These are phyloP conservation scores for Menidia beryllina DNA, from an alignment of 2,113 vertebrate species.

Conservation along the genomic window DNA sequence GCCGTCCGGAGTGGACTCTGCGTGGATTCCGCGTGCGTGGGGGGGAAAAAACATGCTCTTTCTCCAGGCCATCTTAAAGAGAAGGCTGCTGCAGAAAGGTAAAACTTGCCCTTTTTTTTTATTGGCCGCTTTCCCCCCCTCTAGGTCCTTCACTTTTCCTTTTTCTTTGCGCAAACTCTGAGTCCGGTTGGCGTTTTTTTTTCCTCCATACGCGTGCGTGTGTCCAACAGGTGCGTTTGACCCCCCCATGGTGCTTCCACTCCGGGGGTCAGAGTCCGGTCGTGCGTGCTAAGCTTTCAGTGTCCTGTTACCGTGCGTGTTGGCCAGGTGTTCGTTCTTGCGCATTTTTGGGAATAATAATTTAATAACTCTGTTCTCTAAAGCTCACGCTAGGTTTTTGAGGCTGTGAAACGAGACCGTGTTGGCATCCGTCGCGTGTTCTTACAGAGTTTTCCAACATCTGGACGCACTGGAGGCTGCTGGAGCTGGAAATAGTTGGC, in stretches of 20 bases:
- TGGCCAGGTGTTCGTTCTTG: not conserved
- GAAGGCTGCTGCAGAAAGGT: constrained; percentile 82
- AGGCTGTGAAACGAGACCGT: too few species aligned
- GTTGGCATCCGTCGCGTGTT: too few species aligned
- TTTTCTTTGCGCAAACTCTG: not conserved
- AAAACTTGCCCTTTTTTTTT: constrained; percentile 16
- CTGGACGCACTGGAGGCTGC: not conserved
- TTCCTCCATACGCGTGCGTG: not conserved
- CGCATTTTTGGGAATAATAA: not conserved
- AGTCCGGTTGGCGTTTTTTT: not conserved
- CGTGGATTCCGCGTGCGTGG: too few species aligned
- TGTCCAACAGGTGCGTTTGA: not conserved
- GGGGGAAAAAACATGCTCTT: constrained; percentile 80
- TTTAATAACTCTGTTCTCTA: not conserved
- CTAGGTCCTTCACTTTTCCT: not conserved
- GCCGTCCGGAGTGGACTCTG: constrained; percentile 43
- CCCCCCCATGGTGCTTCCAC: not conserved
- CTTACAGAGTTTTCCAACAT: too few species aligned
- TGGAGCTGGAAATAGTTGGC: too few species aligned
- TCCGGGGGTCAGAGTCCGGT: not conserved
- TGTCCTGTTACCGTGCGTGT: not conserved
- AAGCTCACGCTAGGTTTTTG: too few species aligned
- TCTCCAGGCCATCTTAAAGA: constrained; percentile 82
- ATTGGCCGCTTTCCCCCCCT: not conserved
- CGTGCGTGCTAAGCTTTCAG: too few species aligned